A percentile compares a stretch with the other conserved stretches of the same genome.
These are phyloP conservation scores for Lacanobia wlatinum DNA, from an alignment of 2,888 invertebrate species.

Conservation along the genomic window DNA sequence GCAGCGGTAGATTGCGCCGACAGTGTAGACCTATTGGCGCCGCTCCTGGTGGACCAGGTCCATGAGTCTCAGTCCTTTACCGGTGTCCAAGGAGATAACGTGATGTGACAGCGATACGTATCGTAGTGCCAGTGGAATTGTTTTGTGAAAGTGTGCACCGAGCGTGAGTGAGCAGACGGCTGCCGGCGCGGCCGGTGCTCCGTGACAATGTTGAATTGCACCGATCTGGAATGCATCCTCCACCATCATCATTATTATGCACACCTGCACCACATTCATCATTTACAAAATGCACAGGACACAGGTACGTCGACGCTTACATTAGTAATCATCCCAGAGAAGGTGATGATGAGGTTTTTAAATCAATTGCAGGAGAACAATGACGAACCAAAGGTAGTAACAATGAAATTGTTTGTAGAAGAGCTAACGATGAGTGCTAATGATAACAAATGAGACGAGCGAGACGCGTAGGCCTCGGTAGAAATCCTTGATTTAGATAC, in stretches of 20 bases:
- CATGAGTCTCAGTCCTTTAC: conserved; percentile 76
- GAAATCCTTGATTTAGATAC: conserved; percentile 74
- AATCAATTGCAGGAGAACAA: conserved; percentile 73
- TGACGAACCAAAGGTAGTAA: conserved; percentile 76
- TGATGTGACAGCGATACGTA: conserved; percentile 89
- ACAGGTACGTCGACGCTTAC: conserved; percentile 85
- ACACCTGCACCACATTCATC: conserved; percentile 93
- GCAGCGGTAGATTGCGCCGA: conserved; percentile 73
- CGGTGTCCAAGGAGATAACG: conserved; percentile 86
- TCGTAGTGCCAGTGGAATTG: conserved; percentile 88
- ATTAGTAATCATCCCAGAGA: conserved; percentile 54
- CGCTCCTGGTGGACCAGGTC: conserved; percentile 74
- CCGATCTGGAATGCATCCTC: conserved; percentile 94
- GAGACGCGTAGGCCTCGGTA: conserved; percentile 68
- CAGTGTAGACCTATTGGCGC: conserved; percentile 84
- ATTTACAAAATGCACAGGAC: conserved; percentile 92
- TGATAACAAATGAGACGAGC: conserved; percentile 81
- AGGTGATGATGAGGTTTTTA: conserved; percentile 72
- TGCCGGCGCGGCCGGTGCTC: conserved; percentile 81
- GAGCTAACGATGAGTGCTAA: conserved; percentile 81
- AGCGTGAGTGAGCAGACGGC: conserved; percentile 83
- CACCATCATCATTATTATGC: conserved; percentile 94
- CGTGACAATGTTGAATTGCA: conserved; percentile 94
- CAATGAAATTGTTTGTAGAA: conserved; percentile 84
- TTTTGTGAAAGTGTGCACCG: conserved; percentile 90